Evolutionary conservation across 1,140 invertebrate species (phyloP).

Genomic region (Drosophila subobscura): DNA sequence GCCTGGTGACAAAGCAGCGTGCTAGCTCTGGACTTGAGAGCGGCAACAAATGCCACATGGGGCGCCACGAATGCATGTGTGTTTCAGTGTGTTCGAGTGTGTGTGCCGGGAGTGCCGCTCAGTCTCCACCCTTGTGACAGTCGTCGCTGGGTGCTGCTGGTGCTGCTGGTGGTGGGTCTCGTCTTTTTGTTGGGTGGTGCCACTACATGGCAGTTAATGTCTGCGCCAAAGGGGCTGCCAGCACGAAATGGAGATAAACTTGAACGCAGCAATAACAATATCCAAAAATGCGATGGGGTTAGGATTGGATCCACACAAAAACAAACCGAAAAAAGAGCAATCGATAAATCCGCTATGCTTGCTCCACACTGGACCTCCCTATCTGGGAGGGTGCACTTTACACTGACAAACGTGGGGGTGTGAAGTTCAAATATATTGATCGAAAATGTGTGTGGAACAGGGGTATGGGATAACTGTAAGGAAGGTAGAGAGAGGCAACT

Average conservation of each 20-base stretch:
- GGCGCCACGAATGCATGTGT: conserved; percentile 15
- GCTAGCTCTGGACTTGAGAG: conserved; percentile 14
- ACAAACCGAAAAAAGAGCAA: conserved; percentile 19
- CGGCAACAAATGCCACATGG: conserved; percentile 35
- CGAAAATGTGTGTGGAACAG: neutral
- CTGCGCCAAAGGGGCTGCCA: conserved; percentile 14
- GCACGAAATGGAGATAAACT: conserved; percentile 39
- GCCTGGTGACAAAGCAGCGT: conserved; percentile 40
- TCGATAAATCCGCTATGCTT: conserved; percentile 29
- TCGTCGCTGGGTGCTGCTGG: conserved; percentile 5
- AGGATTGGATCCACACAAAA: conserved; percentile 8
- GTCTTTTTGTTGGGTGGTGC: conserved; percentile 32
- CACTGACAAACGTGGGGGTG: neutral
- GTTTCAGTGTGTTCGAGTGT: conserved; percentile 14
- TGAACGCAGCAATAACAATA: conserved; percentile 44
- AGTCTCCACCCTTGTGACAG: conserved; percentile 28
- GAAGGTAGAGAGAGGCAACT: no score
- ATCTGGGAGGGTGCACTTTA: neutral
- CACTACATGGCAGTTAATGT: conserved; percentile 43
- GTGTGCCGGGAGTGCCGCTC: conserved; percentile 19
- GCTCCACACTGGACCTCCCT: conserved; percentile 7
- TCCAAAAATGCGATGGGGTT: conserved; percentile 45
- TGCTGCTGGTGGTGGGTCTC: conserved; percentile 36
- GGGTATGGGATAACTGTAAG: no score
- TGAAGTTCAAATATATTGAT: neutral